Conservation (phyloP, 2,797 vertebrate genomes). For the Tadarida brasiliensis region DNA sequence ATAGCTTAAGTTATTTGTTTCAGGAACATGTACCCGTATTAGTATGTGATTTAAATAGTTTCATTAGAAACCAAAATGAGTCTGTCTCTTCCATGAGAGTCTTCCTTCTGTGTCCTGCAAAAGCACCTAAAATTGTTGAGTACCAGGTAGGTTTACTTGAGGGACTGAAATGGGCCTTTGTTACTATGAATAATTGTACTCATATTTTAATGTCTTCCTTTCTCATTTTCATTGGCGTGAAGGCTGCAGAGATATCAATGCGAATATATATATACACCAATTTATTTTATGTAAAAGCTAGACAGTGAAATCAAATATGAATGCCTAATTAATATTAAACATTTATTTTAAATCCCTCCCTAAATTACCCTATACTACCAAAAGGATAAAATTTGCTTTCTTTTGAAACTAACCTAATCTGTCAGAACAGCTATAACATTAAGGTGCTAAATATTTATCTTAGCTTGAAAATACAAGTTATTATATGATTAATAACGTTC, state of each 20-base stretch:
- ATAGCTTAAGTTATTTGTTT: neutral
- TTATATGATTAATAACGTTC: conserved; percentile 24
- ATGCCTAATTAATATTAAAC: conserved; percentile 10
- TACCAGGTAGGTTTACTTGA: neutral
- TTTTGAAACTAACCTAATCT: conserved; percentile 23
- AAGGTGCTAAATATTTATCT: neutral
- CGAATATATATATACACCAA: neutral
- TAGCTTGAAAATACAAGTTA: conserved; percentile 32
- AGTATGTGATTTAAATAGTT: neutral
- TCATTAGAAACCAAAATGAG: neutral
- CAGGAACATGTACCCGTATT: neutral
- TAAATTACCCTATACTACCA: neutral
- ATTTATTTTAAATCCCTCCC: neutral
- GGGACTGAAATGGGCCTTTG: neutral
- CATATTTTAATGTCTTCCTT: neutral
- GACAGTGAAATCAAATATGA: neutral
- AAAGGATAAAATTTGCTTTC: neutral
- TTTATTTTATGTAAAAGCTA: conserved; percentile 25
- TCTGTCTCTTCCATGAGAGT: neutral
- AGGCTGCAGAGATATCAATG: neutral
- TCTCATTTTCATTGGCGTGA: neutral
- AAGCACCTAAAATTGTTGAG: neutral
- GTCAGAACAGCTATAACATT: neutral
- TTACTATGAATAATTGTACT: neutral
- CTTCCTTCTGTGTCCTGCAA: neutral